Evolutionary conservation across 2,113 vertebrate genomes (phyloP).

Genomic region (Marmota flaviventris): DNA sequence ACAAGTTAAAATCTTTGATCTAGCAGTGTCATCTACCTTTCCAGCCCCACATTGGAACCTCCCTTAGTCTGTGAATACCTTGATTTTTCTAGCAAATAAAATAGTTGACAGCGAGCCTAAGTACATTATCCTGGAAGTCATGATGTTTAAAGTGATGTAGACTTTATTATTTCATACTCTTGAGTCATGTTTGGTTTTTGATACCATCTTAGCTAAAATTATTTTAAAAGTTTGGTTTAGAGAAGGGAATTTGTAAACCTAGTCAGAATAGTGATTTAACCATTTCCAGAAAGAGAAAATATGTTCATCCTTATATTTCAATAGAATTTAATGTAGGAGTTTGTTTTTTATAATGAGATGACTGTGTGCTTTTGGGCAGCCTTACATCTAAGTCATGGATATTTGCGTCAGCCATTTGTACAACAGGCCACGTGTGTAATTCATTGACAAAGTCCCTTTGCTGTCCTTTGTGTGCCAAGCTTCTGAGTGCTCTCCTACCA

Average conservation of each 20-base stretch:
- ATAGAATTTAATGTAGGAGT: neutral
- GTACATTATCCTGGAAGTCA: neutral
- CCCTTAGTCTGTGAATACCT: neutral
- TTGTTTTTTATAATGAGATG: neutral
- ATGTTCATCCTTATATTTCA: neutral
- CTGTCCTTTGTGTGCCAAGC: neutral
- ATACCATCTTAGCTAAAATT: neutral
- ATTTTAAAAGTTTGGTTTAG: conserved; percentile 20
- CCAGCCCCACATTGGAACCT: neutral
- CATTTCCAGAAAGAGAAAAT: neutral
- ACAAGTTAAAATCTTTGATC: neutral
- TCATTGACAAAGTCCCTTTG: neutral
- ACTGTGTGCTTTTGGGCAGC: neutral
- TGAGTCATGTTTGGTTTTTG: neutral
- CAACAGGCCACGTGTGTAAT: neutral
- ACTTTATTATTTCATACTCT: neutral
- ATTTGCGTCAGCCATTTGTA: neutral
- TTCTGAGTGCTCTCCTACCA: neutral
- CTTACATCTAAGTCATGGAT: neutral
- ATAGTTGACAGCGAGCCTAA: neutral
- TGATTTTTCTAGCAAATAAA: neutral
- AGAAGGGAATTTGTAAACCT: neutral
- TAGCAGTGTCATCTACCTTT: neutral
- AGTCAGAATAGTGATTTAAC: neutral
- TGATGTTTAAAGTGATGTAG: neutral